These are phyloP conservation scores for Eristalis pertinax DNA, from an alignment of 2,888 invertebrate species.

Conservation along the genomic window DNA sequence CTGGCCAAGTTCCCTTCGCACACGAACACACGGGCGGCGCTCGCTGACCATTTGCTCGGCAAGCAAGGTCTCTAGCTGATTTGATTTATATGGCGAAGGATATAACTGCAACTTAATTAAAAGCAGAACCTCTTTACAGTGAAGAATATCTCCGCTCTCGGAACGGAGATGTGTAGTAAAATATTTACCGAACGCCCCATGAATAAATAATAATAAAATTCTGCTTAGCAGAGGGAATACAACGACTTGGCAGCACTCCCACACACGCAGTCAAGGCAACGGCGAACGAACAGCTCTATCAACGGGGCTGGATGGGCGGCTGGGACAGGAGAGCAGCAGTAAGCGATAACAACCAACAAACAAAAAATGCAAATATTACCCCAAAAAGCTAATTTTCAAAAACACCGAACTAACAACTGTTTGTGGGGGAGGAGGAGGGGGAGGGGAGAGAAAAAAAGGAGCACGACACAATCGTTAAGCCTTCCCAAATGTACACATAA, in stretches of 20 bases:
- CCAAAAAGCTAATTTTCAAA: conserved; percentile 47
- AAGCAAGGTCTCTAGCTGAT: background rate
- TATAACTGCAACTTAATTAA: conserved; percentile 62
- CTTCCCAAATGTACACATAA: conserved; percentile 52
- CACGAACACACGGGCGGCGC: background rate
- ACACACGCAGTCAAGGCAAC: background rate
- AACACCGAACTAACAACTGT: background rate
- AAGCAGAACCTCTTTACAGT: conserved; percentile 20
- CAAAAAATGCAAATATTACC: conserved; percentile 60
- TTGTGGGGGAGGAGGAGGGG: background rate
- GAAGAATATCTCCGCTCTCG: background rate
- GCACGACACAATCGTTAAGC: conserved; percentile 55
- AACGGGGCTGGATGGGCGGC: background rate
- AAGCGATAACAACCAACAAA: conserved; percentile 10
- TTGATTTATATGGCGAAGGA: conserved; percentile 53
- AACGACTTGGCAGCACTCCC: conserved; percentile 48
- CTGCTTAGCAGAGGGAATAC: conserved; percentile 14
- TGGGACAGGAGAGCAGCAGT: background rate
- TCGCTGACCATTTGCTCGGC: background rate
- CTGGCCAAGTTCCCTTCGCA: conserved; percentile 10
- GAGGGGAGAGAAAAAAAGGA: background rate
- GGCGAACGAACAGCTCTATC: conserved; percentile 33
- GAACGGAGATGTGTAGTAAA: conserved; percentile 16
- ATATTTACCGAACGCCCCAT: conserved; percentile 56
- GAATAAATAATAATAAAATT: conserved; percentile 39